Conservation (phyloP, 2,888 invertebrate species). For the Calliopum simillimum region DNA sequence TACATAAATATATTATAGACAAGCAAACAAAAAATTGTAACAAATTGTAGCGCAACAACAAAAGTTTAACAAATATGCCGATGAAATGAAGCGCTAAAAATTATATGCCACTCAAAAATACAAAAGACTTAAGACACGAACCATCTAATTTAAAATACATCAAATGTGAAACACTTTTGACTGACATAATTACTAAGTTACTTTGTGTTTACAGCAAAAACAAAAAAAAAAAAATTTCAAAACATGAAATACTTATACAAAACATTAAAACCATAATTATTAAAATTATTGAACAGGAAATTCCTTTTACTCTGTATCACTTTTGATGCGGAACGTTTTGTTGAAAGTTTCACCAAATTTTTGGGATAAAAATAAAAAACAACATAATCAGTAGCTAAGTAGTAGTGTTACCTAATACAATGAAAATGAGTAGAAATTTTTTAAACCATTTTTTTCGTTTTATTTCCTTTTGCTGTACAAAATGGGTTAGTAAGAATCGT, state of each 20-base stretch:
- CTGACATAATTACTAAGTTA: too few species aligned
- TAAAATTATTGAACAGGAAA: constrained; percentile 30
- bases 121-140: constrained; percentile 1
- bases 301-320: background rate
- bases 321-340: background rate
- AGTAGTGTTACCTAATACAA: background rate
- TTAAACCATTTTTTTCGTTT: too few species aligned
- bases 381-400: background rate
- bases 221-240: background rate
- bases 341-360: constrained; percentile 7
- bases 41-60: too few species aligned
- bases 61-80: background rate
- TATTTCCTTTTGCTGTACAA: too few species aligned
- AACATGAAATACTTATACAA: background rate
- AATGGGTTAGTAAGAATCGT: too few species aligned
- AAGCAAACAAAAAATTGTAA: too few species aligned
- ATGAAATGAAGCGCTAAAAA: background rate
- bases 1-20: too few species aligned
- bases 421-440: too few species aligned
- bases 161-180: too few species aligned
- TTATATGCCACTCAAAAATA: background rate
- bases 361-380: background rate
- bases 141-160: background rate
- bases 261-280: constrained; percentile 18
- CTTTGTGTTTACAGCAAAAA: too few species aligned